A percentile compares a stretch with the other conserved stretches of the same genome.
Conservation (phyloP, 1,140 invertebrate species). For the Tribolium castaneum region DNA sequence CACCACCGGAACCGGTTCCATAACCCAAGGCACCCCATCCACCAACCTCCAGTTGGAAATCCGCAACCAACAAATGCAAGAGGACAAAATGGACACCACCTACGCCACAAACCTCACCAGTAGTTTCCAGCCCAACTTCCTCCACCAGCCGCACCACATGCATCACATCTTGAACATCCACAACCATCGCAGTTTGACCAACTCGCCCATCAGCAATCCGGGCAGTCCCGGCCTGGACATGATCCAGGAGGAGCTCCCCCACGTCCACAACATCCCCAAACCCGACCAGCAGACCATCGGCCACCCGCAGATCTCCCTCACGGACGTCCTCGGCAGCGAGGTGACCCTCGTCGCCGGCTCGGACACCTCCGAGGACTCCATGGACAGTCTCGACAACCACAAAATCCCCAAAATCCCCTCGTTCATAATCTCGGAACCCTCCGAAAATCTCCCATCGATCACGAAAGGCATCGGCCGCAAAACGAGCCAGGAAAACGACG, state of each 20-base stretch:
- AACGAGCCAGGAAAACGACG: slow-evolving; percentile 69
- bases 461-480: slow-evolving; percentile 81
- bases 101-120: slow-evolving; percentile 31
- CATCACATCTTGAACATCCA: slow-evolving; percentile 64
- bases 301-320: slow-evolving; percentile 89
- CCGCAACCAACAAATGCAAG: slow-evolving; percentile 58
- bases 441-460: slow-evolving; percentile 81
- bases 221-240: slow-evolving; percentile 82
- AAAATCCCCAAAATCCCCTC: slow-evolving; percentile 62
- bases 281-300: slow-evolving; percentile 47
- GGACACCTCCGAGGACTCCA: slow-evolving; percentile 71
- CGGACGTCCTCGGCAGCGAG: slow-evolving; percentile 86
- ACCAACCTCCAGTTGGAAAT: slow-evolving; percentile 67
- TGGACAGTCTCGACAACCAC: slow-evolving; percentile 70
- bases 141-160: slow-evolving; percentile 60
- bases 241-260: slow-evolving; percentile 82
- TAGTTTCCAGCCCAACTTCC: slow-evolving; percentile 54
- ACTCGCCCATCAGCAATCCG: slow-evolving; percentile 70
- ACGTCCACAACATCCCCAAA: slow-evolving; percentile 57
- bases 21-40: slow-evolving; percentile 76
- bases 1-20: slow-evolving; percentile 75
- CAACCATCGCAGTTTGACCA: slow-evolving; percentile 70
- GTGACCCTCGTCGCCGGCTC: slow-evolving; percentile 80
- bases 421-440: slow-evolving; percentile 69
- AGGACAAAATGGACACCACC: slow-evolving; percentile 57